Evolutionary conservation across 2,888 invertebrate genomes (phyloP).

Genomic region (Strigamia maritima): DNA sequence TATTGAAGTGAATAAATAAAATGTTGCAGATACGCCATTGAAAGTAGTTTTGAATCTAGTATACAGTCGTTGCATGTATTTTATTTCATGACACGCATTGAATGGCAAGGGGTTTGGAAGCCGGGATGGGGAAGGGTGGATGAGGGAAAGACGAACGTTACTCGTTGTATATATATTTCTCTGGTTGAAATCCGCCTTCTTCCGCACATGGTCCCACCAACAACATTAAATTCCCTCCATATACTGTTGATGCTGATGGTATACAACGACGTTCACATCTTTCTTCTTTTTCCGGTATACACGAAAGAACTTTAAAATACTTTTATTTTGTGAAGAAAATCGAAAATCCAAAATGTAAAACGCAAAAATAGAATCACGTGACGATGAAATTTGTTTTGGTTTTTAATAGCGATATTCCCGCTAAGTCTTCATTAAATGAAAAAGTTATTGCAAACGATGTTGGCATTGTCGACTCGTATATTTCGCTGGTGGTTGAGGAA

Average conservation of each 20-base stretch:
- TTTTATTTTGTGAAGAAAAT: neutral
- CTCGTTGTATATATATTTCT: conserved; percentile 20
- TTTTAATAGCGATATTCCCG: too few species aligned
- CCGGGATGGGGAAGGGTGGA: neutral
- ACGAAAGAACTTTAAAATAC: neutral
- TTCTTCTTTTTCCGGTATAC: conserved; percentile 20
- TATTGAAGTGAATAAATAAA: neutral
- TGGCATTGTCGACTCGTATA: neutral
- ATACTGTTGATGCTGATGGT: conserved; percentile 32
- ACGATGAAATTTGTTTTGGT: too few species aligned
- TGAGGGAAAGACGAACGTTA: conserved; percentile 6
- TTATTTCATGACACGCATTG: neutral
- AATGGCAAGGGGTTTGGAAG: neutral
- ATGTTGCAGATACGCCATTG: neutral
- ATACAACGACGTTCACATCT: conserved; percentile 31
- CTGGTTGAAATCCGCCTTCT: conserved; percentile 29
- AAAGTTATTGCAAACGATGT: neutral
- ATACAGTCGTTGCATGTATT: too few species aligned
- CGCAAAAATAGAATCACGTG: neutral
- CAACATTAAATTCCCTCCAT: conserved; percentile 34
- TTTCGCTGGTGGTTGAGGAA: neutral
- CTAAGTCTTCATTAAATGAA: neutral
- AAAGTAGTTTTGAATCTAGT: too few species aligned
- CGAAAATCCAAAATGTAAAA: too few species aligned
- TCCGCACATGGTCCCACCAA: conserved; percentile 15